Conservation (phyloP, 2,113 vertebrate genomes). For the Arenaria interpres region DNA sequence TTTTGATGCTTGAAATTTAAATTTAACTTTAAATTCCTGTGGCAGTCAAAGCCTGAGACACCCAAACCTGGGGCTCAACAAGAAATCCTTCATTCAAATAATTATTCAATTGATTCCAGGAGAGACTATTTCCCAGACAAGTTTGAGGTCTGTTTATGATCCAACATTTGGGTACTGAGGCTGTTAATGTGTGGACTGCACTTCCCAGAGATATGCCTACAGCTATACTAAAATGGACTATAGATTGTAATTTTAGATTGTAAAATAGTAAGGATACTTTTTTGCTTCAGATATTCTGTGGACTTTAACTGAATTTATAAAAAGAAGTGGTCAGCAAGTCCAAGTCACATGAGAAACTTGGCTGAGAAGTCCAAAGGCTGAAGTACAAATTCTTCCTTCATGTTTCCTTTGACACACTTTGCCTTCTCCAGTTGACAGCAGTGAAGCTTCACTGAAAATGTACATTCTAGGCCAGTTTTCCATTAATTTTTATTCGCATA, state of each 20-base stretch:
- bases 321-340: slow-evolving; percentile 58
- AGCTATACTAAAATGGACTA: not conserved
- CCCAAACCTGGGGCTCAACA: not conserved
- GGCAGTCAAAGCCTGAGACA: not conserved
- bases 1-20: not conserved
- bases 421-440: slow-evolving; percentile 13
- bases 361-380: slow-evolving; percentile 58
- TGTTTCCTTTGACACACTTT: slow-evolving; percentile 32
- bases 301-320: slow-evolving; percentile 49
- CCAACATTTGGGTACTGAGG: not conserved
- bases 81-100: not conserved
- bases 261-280: not conserved
- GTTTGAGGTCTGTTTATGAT: not conserved
- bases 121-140: not conserved
- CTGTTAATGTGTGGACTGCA: not conserved
- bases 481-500: not conserved
- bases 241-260: not conserved
- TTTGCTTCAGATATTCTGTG: not conserved
- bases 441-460: slow-evolving; percentile 22
- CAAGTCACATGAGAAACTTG: slow-evolving; percentile 62
- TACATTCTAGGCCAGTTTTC: not conserved
- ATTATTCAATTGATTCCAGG: not conserved
- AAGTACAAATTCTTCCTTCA: slow-evolving; percentile 65
- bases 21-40: not conserved
- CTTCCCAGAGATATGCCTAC: not conserved